phyloP scores from a whole-genome alignment of 1,140 invertebrate genomes.

The Neodiprion pinetum region DNA sequence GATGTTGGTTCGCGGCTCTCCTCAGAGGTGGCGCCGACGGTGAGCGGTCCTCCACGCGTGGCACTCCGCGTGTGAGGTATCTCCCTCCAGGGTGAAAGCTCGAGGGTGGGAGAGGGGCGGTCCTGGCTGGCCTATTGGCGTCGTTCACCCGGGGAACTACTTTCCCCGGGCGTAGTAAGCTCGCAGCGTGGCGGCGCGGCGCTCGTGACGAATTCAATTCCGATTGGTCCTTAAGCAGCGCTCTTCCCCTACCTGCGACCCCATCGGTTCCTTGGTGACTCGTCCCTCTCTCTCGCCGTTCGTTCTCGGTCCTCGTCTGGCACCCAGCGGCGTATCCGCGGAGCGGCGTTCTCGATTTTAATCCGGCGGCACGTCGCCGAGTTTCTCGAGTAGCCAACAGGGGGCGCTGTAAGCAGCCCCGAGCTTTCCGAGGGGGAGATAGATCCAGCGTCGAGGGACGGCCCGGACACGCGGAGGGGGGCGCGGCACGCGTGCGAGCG shows the following conservation, averaged over 20 bases:
- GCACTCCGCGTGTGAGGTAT: neutral
- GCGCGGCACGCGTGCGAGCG: conserved; percentile 25
- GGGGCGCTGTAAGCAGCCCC: conserved; percentile 40
- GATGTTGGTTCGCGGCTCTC: conserved; percentile 42
- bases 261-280: neutral
- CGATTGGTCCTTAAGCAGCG: conserved; percentile 62
- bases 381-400: conserved; percentile 53
- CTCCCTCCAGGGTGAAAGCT: conserved; percentile 17
- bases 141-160: conserved; percentile 51
- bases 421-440: neutral
- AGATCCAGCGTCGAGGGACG: conserved; percentile 19
- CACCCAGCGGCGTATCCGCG: conserved; percentile 24
- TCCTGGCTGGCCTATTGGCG: conserved; percentile 50
- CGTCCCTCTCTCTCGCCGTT: conserved; percentile 29
- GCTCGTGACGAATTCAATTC: conserved; percentile 63
- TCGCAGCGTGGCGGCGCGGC: conserved; percentile 43
- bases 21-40: conserved; percentile 55
- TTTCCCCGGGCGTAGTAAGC: conserved; percentile 54
- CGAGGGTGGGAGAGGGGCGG: conserved; percentile 45
- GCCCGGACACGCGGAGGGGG: conserved; percentile 19
- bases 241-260: conserved; percentile 44
- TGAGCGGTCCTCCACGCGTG: conserved; percentile 27
- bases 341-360: conserved; percentile 51
- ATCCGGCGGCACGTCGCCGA: conserved; percentile 57
- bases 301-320: conserved; percentile 6